These are phyloP conservation scores for Clarias magur DNA, from an alignment of 2,113 vertebrate genomes.

Conservation along the genomic window DNA sequence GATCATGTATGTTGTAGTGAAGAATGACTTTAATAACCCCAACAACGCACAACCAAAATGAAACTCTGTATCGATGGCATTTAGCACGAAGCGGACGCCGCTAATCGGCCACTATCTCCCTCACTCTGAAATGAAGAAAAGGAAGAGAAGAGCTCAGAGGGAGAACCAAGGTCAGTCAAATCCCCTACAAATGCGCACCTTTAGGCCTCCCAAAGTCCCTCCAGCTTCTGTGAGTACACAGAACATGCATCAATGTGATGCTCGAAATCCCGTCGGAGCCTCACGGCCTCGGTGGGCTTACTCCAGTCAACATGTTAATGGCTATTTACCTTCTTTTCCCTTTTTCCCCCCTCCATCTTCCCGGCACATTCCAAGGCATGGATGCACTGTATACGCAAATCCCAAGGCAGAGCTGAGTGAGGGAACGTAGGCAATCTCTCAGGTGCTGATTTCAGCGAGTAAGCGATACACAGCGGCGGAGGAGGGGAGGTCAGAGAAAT, in stretches of 20 bases:
- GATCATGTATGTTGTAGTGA: background rate
- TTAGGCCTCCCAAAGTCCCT: conserved; percentile 43
- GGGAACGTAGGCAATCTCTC: conserved; percentile 61
- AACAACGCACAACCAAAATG: conserved; percentile 23
- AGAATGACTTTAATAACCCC: conserved; percentile 35
- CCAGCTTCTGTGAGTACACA: conserved; percentile 54
- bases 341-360: conserved; percentile 32
- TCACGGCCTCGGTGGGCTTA: conserved; percentile 57
- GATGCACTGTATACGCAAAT: conserved; percentile 69
- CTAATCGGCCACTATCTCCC: conserved; percentile 12
- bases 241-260: conserved; percentile 58
- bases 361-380: conserved; percentile 60
- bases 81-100: background rate
- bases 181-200: conserved; percentile 31
- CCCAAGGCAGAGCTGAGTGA: conserved; percentile 35
- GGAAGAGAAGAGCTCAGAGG: background rate
- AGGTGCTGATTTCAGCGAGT: conserved; percentile 62
- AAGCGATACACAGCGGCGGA: conserved; percentile 67
- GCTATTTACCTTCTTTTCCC: conserved; percentile 60
- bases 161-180: conserved; percentile 6
- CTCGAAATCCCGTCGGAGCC: conserved; percentile 10
- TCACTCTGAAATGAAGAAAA: background rate
- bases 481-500: conserved; percentile 59
- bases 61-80: background rate
- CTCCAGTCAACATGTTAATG: conserved; percentile 60